A percentile compares a stretch with the other conserved stretches of the same genome.
Evolutionary conservation across 1,140 invertebrate species (phyloP).

Genomic region (Metaphire vulgaris): DNA sequence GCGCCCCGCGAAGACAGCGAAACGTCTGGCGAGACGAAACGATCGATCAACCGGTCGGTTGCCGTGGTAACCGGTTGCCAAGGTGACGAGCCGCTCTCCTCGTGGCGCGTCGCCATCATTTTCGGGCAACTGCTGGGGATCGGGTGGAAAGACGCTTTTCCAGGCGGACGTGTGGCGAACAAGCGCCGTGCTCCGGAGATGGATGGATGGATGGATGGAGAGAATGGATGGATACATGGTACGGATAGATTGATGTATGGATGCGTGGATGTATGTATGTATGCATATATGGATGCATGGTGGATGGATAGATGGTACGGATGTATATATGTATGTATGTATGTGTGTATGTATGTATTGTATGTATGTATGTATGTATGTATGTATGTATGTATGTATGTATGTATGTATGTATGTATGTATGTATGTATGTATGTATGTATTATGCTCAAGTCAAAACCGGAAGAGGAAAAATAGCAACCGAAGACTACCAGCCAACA

Average conservation of each 20-base stretch:
- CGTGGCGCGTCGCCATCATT: too few species aligned
- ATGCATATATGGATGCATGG: background rate
- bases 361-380: background rate
- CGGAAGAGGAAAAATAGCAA: background rate
- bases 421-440: background rate
- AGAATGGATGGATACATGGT: too few species aligned
- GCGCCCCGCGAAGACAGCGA: too few species aligned
- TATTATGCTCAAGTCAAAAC: background rate
- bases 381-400: background rate
- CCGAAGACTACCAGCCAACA: background rate
- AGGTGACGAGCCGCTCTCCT: too few species aligned
- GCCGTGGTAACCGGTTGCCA: too few species aligned
- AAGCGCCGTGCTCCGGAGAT: too few species aligned
- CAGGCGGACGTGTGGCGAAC: too few species aligned
- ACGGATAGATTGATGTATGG: background rate
- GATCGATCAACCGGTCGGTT: too few species aligned
- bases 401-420: background rate
- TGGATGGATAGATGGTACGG: background rate
- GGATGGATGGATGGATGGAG: too few species aligned
- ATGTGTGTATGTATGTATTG: constrained; percentile 9
- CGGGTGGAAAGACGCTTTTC: too few species aligned
- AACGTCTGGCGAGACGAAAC: too few species aligned
- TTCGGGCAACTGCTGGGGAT: too few species aligned
- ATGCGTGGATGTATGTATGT: constrained; percentile 1
- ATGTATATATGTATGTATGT: constrained; percentile 14